Percentiles rank a stretch among this genome's conserved stretches.
Conservation (phyloP, 2,888 invertebrate species). For the Arrhopalites spinosus region DNA sequence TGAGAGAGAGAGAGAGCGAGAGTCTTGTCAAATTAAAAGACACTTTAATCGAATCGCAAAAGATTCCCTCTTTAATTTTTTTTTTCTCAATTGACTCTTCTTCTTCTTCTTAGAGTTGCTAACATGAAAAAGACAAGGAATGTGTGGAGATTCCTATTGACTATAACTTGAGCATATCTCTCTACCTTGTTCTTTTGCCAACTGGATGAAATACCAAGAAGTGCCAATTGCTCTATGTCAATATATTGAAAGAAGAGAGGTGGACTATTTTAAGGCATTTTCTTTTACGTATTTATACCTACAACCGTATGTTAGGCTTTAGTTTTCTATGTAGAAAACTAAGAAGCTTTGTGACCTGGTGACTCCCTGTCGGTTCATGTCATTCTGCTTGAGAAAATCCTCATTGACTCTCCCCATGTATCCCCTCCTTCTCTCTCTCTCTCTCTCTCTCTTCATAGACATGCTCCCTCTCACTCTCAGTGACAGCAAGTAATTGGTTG, state of each 20-base stretch:
- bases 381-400: neutral
- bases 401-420: neutral
- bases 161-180: too few species aligned
- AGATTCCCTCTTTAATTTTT: neutral
- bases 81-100: neutral
- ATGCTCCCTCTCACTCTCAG: neutral
- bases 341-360: neutral
- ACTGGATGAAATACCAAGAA: too few species aligned
- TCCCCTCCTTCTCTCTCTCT: too few species aligned
- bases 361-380: neutral
- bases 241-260: too few species aligned
- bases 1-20: neutral
- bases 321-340: too few species aligned
- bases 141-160: too few species aligned
- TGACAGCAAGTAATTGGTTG: constrained; percentile 30
- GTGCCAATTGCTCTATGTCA: too few species aligned
- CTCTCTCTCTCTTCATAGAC: neutral
- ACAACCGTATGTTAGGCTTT: too few species aligned
- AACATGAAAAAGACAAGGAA: neutral
- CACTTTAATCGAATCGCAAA: neutral
- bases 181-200: too few species aligned
- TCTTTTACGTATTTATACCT: too few species aligned
- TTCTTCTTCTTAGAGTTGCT: neutral
- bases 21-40: neutral
- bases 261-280: too few species aligned